phyloP scores from a whole-genome alignment of 2,113 vertebrate genomes.

The Sula dactylatra region DNA sequence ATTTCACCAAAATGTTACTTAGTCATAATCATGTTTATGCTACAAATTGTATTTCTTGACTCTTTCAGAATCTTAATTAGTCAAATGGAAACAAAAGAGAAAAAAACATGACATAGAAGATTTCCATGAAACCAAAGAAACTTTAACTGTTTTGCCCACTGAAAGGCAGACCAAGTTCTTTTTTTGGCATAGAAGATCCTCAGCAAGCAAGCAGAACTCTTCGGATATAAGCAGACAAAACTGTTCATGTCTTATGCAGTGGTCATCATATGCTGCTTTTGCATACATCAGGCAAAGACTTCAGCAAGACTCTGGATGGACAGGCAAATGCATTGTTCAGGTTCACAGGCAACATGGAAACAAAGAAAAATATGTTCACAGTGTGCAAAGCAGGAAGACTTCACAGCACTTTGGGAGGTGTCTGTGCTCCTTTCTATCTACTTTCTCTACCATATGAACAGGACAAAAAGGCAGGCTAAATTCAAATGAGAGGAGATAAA shows the following conservation, averaged over 20 bases:
- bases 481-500: neutral
- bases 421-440: neutral
- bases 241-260: accelerated
- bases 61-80: neutral
- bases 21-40: neutral
- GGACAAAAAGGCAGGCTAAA: neutral
- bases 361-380: neutral
- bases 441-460: neutral
- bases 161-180: neutral
- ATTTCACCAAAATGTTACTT: neutral
- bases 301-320: neutral
- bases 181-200: neutral
- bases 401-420: neutral
- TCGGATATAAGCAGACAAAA: neutral
- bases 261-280: neutral
- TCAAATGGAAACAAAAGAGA: neutral
- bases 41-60: neutral
- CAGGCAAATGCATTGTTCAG: neutral
- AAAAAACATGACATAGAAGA: neutral
- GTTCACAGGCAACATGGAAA: neutral
- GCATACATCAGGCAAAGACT: accelerated
- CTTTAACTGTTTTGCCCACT: neutral
- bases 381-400: neutral
- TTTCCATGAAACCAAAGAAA: neutral
- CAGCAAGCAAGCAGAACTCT: neutral